Base-by-base conservation (phyloP, 2,888 invertebrate genomes). In the Melanchra persicariae region DNA sequence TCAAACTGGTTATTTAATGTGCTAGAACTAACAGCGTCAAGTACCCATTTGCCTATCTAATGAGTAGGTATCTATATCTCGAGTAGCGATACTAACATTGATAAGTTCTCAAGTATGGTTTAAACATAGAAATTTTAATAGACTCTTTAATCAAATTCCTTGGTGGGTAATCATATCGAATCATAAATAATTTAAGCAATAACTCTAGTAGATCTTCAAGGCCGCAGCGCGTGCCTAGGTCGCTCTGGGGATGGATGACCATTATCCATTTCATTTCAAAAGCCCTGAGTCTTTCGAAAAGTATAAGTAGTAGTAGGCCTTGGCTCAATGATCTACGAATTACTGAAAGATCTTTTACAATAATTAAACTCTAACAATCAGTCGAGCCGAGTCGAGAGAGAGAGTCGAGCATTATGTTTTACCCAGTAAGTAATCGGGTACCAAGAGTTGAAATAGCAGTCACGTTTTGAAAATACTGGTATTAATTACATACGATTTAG, bases 41-140 rank as follows among this genome's bases (percentile, higher is more conserved):
- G 72, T 67, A 55, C 64, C 30, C 0, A 43, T 55, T 49, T 5
- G n/a, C 54, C 8, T 75, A 26, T 65, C 17, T 75, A 45, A 12
- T 37, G 9, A 49, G 34, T n/a, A n/a, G n/a, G n/a, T 26, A 24
- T 7, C 12, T 47, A 6, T 64, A 45, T 75, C 26, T 64, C 24
- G 17, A 71, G n/a, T 54, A 54, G 45, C 6, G 22, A 74, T 63
- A 26, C 0, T 12, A 40, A 17, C 26, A 55, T 40, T 24, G 24
- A 70, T 69, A 54, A 75, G 1, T 3, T 17, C 0, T 0, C 8
- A 30, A 74, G 51, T 62, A 43, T 34, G 7, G 24, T 17, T n/a
- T 24, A 49, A n/a, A 34, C 12, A 9, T 10, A 24, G 3, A 55
- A 30, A n/a, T n/a, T n/a, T n/a, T n/a, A n/a, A n/a, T 4, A 55